These are phyloP conservation scores for Onychomys leucogaster DNA, from an alignment of 2,797 vertebrate species.

Conservation along the genomic window DNA sequence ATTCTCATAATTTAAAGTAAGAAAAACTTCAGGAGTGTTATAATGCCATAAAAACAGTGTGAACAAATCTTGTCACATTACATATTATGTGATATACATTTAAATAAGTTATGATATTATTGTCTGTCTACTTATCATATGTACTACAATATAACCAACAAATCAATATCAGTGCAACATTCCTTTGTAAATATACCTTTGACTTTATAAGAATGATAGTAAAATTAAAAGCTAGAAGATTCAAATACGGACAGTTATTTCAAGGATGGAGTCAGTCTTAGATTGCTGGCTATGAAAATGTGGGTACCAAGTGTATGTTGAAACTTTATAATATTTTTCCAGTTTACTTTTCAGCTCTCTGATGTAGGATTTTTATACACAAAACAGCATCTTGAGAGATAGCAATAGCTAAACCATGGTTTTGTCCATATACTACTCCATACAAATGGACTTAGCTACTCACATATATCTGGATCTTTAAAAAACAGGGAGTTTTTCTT, in stretches of 20 bases:
- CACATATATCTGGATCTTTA: neutral
- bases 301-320: neutral
- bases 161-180: neutral
- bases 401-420: neutral
- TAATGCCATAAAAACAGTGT: constrained; percentile 21
- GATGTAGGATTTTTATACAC: neutral
- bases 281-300: neutral
- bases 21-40: neutral
- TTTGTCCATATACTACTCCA: constrained; percentile 41
- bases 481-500: neutral
- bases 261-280: neutral
- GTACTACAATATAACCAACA: constrained; percentile 10
- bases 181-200: neutral
- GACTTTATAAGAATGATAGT: neutral
- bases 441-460: neutral
- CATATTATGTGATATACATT: neutral
- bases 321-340: neutral
- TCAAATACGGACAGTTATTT: neutral
- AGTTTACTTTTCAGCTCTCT: neutral
- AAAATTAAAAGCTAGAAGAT: neutral
- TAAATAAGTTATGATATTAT: neutral
- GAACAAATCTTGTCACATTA: neutral
- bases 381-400: neutral
- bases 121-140: too few relatives aligned
- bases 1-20: neutral